A percentile compares a stretch with the other conserved stretches of the same genome.
Conservation (phyloP, 37 sponge, comb jelly and placozoan species). For the Axinella damicornis region DNA sequence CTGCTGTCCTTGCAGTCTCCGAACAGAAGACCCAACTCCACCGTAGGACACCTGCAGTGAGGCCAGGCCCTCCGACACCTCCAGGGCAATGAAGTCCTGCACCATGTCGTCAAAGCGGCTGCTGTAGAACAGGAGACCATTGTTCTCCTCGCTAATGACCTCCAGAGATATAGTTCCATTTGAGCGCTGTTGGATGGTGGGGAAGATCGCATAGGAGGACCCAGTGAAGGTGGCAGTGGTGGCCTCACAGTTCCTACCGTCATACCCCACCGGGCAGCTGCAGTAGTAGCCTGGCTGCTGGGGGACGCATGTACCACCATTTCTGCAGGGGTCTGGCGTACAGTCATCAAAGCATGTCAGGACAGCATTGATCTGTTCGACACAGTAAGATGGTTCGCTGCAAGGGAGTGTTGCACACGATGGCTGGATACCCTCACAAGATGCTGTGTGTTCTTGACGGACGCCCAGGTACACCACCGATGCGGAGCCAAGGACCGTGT, state of each 20-base stretch:
- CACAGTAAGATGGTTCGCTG: conserved; percentile 39
- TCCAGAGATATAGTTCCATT: conserved; percentile 57
- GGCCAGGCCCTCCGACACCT: conserved; percentile 10
- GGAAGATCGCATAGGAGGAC: conserved; percentile 58
- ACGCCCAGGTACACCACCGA: conserved; percentile 23
- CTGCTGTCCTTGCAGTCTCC: not conserved
- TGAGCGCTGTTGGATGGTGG: conserved; percentile 5
- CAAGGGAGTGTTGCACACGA: conserved; percentile 1
- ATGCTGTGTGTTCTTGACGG: not conserved
- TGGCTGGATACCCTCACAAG: not conserved
- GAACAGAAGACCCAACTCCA: not conserved
- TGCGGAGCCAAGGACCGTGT: conserved; percentile 1
- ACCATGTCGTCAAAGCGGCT: conserved; percentile 54
- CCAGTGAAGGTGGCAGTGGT: conserved; percentile 52
- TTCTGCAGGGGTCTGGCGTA: conserved; percentile 57
- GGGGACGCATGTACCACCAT: conserved; percentile 61
- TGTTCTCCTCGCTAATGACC: conserved; percentile 24
- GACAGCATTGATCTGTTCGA: conserved; percentile 1
- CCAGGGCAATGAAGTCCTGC: conserved; percentile 49
- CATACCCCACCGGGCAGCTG: conserved; percentile 50
- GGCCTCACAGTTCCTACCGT: conserved; percentile 72
- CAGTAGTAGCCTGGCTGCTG: conserved; percentile 78
- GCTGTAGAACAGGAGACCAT: conserved; percentile 54
- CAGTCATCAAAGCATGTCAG: conserved; percentile 56
- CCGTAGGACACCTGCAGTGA: conserved; percentile 47